Percentiles rank a stretch among this genome's conserved stretches.
These are phyloP conservation scores for Pampus argenteus DNA, from an alignment of 2,797 vertebrate species.

Conservation along the genomic window DNA sequence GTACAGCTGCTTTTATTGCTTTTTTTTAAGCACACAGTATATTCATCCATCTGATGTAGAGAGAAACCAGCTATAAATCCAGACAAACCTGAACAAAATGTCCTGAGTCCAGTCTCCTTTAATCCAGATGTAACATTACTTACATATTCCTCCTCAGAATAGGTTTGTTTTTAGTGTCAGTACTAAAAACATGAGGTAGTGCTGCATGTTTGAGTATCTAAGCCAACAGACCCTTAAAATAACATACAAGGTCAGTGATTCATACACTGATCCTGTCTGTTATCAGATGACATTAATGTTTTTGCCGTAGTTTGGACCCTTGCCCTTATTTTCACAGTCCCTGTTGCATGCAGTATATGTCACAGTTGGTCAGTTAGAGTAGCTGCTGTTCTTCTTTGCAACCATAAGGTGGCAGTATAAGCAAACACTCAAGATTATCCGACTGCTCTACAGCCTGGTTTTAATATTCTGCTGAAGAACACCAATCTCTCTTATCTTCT, in stretches of 20 bases:
- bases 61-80: background rate
- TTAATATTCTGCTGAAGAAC: slow-evolving; percentile 6
- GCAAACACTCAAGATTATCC: slow-evolving; percentile 24
- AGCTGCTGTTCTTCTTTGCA: slow-evolving; percentile 1
- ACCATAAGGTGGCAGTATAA: slow-evolving; percentile 76
- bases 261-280: background rate
- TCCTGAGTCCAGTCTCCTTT: background rate
- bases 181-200: background rate
- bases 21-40: background rate
- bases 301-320: background rate
- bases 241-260: no score
- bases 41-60: background rate
- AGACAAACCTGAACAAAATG: background rate
- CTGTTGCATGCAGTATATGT: no score
- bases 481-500: background rate
- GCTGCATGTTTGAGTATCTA: background rate
- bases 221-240: background rate
- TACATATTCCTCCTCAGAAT: background rate
- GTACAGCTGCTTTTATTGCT: slow-evolving; percentile 71
- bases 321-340: slow-evolving; percentile 3
- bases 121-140: background rate
- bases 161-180: background rate
- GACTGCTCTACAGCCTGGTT: background rate
- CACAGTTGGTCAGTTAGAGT: background rate
- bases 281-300: background rate